A percentile compares a stretch with the other conserved stretches of the same genome.
Evolutionary conservation across 2,888 invertebrate species (phyloP).

Genomic region (Lithophane socia): DNA sequence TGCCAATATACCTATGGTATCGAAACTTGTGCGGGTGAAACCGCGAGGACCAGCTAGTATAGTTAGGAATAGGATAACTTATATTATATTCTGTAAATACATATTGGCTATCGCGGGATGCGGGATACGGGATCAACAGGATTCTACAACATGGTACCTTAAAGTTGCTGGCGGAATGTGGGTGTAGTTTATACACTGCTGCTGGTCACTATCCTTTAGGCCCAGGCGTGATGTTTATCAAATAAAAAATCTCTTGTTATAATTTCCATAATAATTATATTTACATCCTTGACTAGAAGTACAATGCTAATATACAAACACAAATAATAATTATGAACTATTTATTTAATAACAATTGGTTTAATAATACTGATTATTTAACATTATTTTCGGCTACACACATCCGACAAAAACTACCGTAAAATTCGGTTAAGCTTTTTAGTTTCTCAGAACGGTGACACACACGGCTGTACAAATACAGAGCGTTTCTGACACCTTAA

Average conservation of each 20-base stretch:
- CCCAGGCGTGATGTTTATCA: no score
- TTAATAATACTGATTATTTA: constrained; percentile 60
- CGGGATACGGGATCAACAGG: no score
- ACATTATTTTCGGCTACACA: constrained; percentile 20
- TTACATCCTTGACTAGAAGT: constrained; percentile 68
- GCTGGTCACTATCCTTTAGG: no score
- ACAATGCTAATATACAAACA: constrained; percentile 67
- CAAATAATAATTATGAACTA: constrained; percentile 36
- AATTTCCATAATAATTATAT: constrained; percentile 51
- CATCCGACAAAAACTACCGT: background rate
- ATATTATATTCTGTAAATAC: no score
- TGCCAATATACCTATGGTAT: no score
- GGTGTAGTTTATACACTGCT: no score
- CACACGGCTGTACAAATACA: background rate
- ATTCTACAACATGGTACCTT: no score
- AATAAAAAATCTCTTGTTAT: background rate
- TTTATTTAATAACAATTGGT: constrained; percentile 55
- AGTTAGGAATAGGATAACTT: no score
- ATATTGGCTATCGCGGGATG: no score
- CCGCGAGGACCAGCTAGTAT: no score
- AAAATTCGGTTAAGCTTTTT: background rate
- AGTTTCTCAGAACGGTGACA: background rate
- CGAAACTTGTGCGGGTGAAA: no score
- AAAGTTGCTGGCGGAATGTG: no score
- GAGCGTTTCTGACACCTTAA: background rate